phyloP scores from a whole-genome alignment of 2,113 vertebrate species.

The Cnemophilus loriae region DNA sequence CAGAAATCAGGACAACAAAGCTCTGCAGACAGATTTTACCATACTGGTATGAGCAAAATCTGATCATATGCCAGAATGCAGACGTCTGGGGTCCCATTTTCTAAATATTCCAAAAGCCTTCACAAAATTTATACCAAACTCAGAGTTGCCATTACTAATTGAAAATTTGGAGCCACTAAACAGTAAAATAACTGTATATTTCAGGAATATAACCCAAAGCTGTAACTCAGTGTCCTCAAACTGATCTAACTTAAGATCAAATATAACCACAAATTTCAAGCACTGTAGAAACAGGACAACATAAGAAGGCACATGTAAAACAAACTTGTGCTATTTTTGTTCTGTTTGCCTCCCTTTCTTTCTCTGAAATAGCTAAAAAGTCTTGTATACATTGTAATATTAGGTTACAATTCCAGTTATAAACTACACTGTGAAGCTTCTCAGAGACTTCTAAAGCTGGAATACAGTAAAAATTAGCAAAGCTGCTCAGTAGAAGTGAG shows the following conservation, averaged over 20 bases:
- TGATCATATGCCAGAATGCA: background rate
- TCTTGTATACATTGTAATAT: background rate
- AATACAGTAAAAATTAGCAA: background rate
- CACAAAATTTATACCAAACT: background rate
- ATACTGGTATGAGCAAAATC: background rate
- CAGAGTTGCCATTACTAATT: background rate
- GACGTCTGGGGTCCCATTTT: background rate
- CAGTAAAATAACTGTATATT: background rate
- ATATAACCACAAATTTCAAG: background rate
- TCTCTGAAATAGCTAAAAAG: background rate
- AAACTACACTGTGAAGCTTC: background rate
- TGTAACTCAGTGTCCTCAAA: background rate
- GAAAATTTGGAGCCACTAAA: background rate
- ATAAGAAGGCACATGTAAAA: background rate
- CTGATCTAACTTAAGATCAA: background rate
- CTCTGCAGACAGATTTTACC: background rate
- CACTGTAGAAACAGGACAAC: background rate
- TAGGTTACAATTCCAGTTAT: background rate
- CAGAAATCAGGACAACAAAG: background rate
- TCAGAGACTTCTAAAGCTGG: background rate
- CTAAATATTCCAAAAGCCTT: background rate
- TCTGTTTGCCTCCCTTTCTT: background rate
- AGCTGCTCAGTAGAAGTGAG: background rate
- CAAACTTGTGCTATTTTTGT: background rate
- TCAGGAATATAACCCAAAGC: background rate